These are phyloP conservation scores for Callionymus lyra DNA, from an alignment of 2,113 vertebrate genomes.

Conservation along the genomic window DNA sequence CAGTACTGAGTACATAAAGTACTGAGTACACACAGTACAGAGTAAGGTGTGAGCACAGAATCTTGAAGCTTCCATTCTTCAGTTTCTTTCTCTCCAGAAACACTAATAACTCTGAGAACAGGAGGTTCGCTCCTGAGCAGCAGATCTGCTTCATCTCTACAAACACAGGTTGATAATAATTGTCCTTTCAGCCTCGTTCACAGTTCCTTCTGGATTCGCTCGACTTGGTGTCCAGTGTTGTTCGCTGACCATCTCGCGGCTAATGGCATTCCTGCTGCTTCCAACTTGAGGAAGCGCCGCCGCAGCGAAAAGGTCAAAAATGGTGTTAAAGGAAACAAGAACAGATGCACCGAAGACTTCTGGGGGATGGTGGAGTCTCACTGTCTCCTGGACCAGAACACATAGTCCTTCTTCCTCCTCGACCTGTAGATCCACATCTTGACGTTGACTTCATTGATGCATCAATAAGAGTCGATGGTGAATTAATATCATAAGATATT, in stretches of 20 bases:
- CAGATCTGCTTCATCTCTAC: constrained; percentile 58
- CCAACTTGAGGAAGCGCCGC: constrained; percentile 26
- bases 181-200: constrained; percentile 38
- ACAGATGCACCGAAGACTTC: constrained; percentile 43
- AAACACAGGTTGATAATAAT: constrained; percentile 55
- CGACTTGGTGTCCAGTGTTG: constrained; percentile 28
- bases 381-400: constrained; percentile 50
- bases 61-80: constrained; percentile 61
- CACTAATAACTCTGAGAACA: constrained; percentile 49
- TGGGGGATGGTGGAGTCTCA: constrained; percentile 40
- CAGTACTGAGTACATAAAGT: no score
- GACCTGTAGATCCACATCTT: no score
- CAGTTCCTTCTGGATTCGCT: constrained; percentile 24
- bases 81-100: constrained; percentile 51
- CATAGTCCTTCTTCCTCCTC: no score
- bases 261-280: constrained; percentile 27
- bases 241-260: constrained; percentile 23
- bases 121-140: constrained; percentile 33
- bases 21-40: no score
- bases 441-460: no score
- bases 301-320: constrained; percentile 45
- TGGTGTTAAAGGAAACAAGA: constrained; percentile 47
- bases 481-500: no score
- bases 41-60: no score
- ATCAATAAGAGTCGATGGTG: no score